These are phyloP conservation scores for Galbula dea DNA, from an alignment of 2,113 vertebrate species.

Conservation along the genomic window DNA sequence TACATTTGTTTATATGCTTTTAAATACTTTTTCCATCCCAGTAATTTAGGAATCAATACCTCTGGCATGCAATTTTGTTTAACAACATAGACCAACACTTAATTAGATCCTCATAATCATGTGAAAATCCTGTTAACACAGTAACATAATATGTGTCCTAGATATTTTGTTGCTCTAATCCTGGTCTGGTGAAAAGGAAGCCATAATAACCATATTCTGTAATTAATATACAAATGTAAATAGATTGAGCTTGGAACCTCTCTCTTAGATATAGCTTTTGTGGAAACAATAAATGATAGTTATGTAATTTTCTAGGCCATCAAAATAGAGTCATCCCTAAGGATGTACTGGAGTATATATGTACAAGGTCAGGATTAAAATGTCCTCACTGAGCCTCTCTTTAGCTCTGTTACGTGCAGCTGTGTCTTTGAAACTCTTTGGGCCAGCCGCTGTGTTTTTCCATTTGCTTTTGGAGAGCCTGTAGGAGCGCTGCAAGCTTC, in stretches of 20 bases:
- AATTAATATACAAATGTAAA: background rate
- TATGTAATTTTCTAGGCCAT: conserved; percentile 54
- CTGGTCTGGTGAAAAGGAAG: conserved; percentile 11
- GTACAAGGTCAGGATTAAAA: conserved; percentile 39
- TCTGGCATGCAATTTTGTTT: conserved; percentile 33
- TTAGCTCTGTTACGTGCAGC: background rate
- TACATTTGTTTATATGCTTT: background rate
- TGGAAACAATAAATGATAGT: background rate
- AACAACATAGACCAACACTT: conserved; percentile 12
- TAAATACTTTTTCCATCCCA: background rate
- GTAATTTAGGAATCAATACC: conserved; percentile 26
- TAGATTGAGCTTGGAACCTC: background rate
- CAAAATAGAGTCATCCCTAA: background rate
- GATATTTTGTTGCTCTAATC: background rate
- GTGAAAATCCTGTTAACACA: conserved; percentile 24
- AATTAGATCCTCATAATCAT: conserved; percentile 29
- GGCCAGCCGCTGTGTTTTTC: conserved; percentile 24
- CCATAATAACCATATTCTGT: background rate
- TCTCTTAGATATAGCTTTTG: background rate
- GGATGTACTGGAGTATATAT: background rate
- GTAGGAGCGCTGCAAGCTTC: background rate
- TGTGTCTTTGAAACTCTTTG: background rate
- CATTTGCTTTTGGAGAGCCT: background rate
- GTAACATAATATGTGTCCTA: background rate
- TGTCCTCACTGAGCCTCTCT: conserved; percentile 10